phyloP scores from a whole-genome alignment of 2,113 vertebrate species.

The Colistium nudipinnis region DNA sequence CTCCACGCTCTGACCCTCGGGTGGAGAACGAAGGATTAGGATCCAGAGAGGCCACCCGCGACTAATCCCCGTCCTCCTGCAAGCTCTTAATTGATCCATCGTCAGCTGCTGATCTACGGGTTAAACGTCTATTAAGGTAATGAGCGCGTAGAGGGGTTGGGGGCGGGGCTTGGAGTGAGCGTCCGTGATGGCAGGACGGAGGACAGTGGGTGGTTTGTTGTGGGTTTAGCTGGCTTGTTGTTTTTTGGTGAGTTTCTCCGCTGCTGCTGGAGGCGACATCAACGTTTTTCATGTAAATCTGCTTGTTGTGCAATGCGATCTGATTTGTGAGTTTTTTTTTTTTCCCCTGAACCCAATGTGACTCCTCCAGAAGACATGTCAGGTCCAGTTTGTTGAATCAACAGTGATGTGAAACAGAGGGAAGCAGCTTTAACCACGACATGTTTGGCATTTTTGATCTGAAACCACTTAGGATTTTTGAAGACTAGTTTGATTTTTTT shows the following conservation, averaged over 20 bases:
- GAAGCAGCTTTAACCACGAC: neutral
- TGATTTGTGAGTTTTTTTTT: too few species aligned
- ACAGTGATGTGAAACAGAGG: neutral
- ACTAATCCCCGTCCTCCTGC: slow-evolving; percentile 69
- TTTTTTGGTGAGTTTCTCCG: slow-evolving; percentile 32
- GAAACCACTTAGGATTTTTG: neutral
- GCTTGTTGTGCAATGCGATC: neutral
- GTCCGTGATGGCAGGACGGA: slow-evolving; percentile 22
- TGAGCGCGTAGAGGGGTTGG: slow-evolving; percentile 52
- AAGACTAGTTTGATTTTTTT: neutral
- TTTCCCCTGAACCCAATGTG: too few species aligned
- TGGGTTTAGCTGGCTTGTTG: slow-evolving; percentile 52
- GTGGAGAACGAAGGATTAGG: slow-evolving; percentile 50
- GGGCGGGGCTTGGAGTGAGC: slow-evolving; percentile 1
- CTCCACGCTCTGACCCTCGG: slow-evolving; percentile 22
- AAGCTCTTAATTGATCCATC: slow-evolving; percentile 77
- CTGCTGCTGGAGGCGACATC: slow-evolving; percentile 24
- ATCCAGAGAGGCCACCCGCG: slow-evolving; percentile 43
- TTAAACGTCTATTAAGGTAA: slow-evolving; percentile 81
- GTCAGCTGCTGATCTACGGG: slow-evolving; percentile 72
- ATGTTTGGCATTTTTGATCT: neutral
- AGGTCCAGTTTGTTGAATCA: neutral
- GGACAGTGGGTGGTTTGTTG: slow-evolving; percentile 14
- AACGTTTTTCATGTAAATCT: too few species aligned
- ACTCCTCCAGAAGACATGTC: neutral